Percentiles rank a stretch among this genome's conserved stretches.
Evolutionary conservation across 2,113 vertebrate species (phyloP).

Genomic region (Trinectes maculatus): DNA sequence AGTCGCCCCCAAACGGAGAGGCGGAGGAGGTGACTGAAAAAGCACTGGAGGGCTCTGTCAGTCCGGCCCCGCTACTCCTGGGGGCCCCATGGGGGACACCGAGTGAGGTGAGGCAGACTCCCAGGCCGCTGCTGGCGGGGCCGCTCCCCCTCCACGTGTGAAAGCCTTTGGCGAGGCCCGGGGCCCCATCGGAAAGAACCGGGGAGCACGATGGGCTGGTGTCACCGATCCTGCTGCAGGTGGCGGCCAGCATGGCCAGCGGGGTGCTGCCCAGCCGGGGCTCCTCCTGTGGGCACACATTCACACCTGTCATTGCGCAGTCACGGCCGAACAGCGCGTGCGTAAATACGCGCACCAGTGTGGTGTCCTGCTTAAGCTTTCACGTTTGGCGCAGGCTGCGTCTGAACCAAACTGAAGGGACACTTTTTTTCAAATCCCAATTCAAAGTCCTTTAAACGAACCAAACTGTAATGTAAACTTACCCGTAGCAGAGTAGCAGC

Average conservation of each 20-base stretch:
- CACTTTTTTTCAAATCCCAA: too few relatives aligned
- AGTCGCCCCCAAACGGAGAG: constrained; percentile 89
- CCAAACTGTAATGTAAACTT: constrained; percentile 73
- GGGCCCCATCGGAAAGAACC: constrained; percentile 84
- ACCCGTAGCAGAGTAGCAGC: constrained; percentile 98
- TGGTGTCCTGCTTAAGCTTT: too few relatives aligned
- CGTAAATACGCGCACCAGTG: constrained; percentile 43
- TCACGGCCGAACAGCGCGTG: neutral
- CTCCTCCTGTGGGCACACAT: constrained; percentile 86
- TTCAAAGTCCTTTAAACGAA: neutral
- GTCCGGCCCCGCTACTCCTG: constrained; percentile 76
- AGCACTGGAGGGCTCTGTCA: constrained; percentile 87
- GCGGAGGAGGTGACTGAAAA: constrained; percentile 88
- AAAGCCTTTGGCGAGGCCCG: constrained; percentile 89
- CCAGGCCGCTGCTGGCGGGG: constrained; percentile 81
- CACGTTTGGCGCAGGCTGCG: too few relatives aligned
- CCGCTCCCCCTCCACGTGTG: constrained; percentile 89
- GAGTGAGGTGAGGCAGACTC: constrained; percentile 80
- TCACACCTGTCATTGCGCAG: neutral
- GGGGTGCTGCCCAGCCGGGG: constrained; percentile 92
- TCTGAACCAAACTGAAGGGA: too few relatives aligned
- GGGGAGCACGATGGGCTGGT: constrained; percentile 87
- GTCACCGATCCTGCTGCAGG: constrained; percentile 95
- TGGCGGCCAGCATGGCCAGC: constrained; percentile 94
- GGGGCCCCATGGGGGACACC: constrained; percentile 81